Evolutionary conservation across 1,140 invertebrate species (phyloP), one percentile per base, ranked within the genome.

Genomic region (Coelopa frigida): DNA sequence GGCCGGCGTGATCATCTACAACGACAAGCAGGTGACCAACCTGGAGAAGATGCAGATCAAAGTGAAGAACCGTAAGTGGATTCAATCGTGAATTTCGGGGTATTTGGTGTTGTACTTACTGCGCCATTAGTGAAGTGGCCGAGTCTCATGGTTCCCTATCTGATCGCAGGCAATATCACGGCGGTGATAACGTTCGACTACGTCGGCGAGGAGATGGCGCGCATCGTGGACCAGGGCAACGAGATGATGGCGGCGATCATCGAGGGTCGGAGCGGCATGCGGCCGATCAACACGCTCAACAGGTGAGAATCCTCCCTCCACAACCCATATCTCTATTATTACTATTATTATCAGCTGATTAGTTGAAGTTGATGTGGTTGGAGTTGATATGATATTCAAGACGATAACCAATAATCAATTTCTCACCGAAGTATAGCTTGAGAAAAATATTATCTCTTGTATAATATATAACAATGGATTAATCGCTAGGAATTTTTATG

Each of bases 181-280:
- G 80, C 85, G 6, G 78, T 89, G 29, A 85, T 87, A 68, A 87
- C 85, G 3, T 80, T 77, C 64, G 79, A 82, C 59, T 78, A 78
- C 70, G 83, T 86, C 57, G 87, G 86, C 4, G 77, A 84, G 57
- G 76, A 82, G 59, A 74, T 89, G 50, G 78, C 78, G 1, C 67
- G 70, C n/a, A 70, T 84, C 29, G 68, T 82, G 8, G 82, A 87
- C 62, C 79, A 79, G 54, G 78, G 78, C 27, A 76, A 75, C 2
- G 72, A 76, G 48, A 81, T 89, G 3, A 75, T 73, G 35, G 75
- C 87, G 53, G 73, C 79, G 33, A 83, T 89, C 46, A 77, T 79
- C 15, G 75, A 84, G 62, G 77, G 68, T 51, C 74, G 61, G 20
- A 73, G 63, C 21, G 79, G 75, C 55, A 72, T 71, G 15, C 73